Evolutionary conservation across 2,797 vertebrate genomes (phyloP).

Genomic region (Lepus townsendii): DNA sequence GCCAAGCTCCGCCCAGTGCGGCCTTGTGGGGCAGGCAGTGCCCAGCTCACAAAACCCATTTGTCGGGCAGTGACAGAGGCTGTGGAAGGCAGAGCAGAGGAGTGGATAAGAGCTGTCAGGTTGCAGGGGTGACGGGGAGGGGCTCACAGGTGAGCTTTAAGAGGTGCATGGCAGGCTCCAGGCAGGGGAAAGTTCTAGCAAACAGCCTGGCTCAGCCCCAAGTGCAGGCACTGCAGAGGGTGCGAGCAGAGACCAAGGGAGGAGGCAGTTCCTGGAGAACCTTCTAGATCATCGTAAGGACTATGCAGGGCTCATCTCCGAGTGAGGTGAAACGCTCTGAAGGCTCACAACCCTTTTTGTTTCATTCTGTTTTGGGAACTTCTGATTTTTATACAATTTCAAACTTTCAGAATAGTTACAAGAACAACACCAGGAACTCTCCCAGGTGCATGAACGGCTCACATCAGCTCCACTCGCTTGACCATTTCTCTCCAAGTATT

Average conservation of each 20-base stretch:
- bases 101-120: no score
- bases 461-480: background rate
- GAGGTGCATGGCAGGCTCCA: background rate
- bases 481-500: constrained; percentile 5
- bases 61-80: no score
- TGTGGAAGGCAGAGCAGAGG: no score
- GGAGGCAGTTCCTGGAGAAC: background rate
- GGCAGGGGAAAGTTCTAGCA: no score
- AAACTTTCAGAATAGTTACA: constrained; percentile 30
- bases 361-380: background rate
- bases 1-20: no score
- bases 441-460: background rate
- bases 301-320: background rate
- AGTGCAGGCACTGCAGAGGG: background rate
- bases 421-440: background rate
- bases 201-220: no score
- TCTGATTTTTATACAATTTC: constrained; percentile 11
- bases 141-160: no score
- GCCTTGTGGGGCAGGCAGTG: no score
- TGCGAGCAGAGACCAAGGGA: background rate
- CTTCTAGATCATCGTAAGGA: background rate
- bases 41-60: no score
- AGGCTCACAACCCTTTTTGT: background rate
- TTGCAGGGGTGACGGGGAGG: no score
- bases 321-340: background rate